Percentiles rank a stretch among this genome's conserved stretches.
Evolutionary conservation across 2,888 invertebrate genomes (phyloP).

Genomic region (Hyalella azteca): DNA sequence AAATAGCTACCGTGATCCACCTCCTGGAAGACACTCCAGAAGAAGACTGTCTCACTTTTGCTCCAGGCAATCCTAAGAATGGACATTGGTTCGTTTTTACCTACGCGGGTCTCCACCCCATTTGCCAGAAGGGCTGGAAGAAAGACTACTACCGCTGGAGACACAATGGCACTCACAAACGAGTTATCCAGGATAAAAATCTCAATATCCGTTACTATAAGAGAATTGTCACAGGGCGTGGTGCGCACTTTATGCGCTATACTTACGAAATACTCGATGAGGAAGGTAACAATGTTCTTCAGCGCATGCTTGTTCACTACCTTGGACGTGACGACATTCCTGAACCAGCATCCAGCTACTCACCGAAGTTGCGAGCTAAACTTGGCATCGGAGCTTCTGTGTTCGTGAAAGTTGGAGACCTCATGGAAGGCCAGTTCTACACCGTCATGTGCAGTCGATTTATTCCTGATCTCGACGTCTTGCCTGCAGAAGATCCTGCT

Average conservation of each 20-base stretch:
- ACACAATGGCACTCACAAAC: slow-evolving; percentile 34
- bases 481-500: background rate
- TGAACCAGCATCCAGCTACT: slow-evolving; percentile 13
- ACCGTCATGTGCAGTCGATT: slow-evolving; percentile 19
- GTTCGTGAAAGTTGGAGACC: slow-evolving; percentile 11
- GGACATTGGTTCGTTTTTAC: slow-evolving; percentile 36
- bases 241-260: slow-evolving; percentile 8
- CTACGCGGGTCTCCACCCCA: slow-evolving; percentile 16
- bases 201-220: slow-evolving; percentile 29
- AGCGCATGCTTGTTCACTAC: slow-evolving; percentile 26
- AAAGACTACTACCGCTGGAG: slow-evolving; percentile 21
- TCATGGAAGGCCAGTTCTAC: slow-evolving; percentile 23
- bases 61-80: slow-evolving; percentile 16
- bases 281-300: background rate
- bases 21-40: slow-evolving; percentile 31
- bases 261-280: slow-evolving; percentile 29
- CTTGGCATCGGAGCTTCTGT: slow-evolving; percentile 2
- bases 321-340: slow-evolving; percentile 7
- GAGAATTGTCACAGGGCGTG: background rate
- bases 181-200: background rate
- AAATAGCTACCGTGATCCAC: slow-evolving; percentile 20
- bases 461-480: slow-evolving; percentile 18
- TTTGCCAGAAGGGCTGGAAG: slow-evolving; percentile 17
- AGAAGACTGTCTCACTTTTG: slow-evolving; percentile 35
- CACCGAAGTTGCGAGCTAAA: background rate